These are phyloP conservation scores for Caloenas nicobarica DNA, from an alignment of 2,113 vertebrate species.

Conservation along the genomic window DNA sequence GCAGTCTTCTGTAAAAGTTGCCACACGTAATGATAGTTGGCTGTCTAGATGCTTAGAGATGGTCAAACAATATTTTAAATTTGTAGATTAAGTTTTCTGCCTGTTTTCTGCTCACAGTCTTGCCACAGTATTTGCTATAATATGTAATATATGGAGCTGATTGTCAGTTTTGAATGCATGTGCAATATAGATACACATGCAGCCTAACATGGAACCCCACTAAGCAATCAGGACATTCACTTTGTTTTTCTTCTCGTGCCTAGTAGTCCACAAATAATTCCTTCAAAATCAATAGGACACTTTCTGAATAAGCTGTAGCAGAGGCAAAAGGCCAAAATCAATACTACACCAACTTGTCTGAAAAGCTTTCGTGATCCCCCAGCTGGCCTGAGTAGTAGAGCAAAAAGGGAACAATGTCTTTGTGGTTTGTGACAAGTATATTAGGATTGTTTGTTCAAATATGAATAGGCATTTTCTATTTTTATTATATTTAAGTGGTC, in stretches of 20 bases:
- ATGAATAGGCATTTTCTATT: not conserved
- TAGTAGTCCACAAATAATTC: slow-evolving; percentile 32
- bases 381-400: not conserved
- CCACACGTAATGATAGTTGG: not conserved
- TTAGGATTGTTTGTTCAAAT: not conserved
- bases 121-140: not conserved
- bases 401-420: not conserved
- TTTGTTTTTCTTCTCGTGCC: slow-evolving; percentile 32
- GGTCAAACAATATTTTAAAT: not conserved
- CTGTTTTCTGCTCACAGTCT: not conserved
- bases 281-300: slow-evolving; percentile 45
- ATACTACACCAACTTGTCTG: not conserved
- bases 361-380: not conserved
- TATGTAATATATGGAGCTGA: too few relatives aligned
- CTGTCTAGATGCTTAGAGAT: not conserved
- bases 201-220: not conserved
- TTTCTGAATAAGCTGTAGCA: slow-evolving; percentile 23
- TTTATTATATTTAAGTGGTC: not conserved
- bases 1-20: not conserved
- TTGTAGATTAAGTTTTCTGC: not conserved
- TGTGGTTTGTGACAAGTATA: not conserved
- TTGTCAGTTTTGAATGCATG: not conserved
- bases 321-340: slow-evolving; percentile 12
- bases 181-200: not conserved
- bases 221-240: not conserved